A percentile compares a stretch with the other conserved stretches of the same genome.
Evolutionary conservation across 1,140 invertebrate species (phyloP).

Genomic region (Neelides sp.): DNA sequence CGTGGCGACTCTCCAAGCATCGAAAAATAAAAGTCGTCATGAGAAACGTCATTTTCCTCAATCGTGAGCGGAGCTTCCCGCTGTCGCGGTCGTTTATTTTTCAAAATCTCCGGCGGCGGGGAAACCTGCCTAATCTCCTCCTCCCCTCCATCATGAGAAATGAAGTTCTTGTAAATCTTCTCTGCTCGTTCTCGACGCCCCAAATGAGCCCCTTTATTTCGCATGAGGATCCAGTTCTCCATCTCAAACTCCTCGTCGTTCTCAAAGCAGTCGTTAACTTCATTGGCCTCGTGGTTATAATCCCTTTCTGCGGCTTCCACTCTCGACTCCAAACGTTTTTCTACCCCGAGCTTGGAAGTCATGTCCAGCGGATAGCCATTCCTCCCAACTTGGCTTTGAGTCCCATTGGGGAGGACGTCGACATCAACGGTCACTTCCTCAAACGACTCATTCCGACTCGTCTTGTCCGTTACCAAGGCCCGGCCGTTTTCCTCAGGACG

Average conservation of each 20-base stretch:
- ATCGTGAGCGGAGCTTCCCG: constrained; percentile 6
- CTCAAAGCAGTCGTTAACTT: constrained; percentile 21
- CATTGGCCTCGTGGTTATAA: constrained; percentile 11
- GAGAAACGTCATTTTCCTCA: constrained; percentile 17
- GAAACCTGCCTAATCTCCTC: constrained; percentile 4
- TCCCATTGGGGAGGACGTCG: constrained; percentile 22
- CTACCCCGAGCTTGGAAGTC: not conserved
- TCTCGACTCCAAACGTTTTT: not conserved
- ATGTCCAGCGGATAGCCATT: not conserved
- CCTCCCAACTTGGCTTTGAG: constrained; percentile 10
- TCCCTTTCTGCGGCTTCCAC: not conserved
- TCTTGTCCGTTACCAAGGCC: constrained; percentile 23
- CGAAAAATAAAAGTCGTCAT: constrained; percentile 24
- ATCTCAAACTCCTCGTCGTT: constrained; percentile 19
- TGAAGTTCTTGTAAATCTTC: constrained; percentile 19
- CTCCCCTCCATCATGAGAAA: constrained; percentile 20
- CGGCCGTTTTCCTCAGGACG: constrained; percentile 19
- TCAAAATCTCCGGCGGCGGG: constrained; percentile 35
- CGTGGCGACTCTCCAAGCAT: constrained; percentile 21
- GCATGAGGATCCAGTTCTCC: constrained; percentile 22
- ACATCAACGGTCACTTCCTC: constrained; percentile 17
- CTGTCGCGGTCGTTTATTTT: not conserved
- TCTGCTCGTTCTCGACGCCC: constrained; percentile 23
- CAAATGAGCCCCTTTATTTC: constrained; percentile 16
- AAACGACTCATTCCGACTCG: constrained; percentile 20